Percentiles rank a stretch among this genome's conserved stretches.
These are phyloP conservation scores for Drosophila antonietae DNA, from an alignment of 2,888 invertebrate species.

Conservation along the genomic window DNA sequence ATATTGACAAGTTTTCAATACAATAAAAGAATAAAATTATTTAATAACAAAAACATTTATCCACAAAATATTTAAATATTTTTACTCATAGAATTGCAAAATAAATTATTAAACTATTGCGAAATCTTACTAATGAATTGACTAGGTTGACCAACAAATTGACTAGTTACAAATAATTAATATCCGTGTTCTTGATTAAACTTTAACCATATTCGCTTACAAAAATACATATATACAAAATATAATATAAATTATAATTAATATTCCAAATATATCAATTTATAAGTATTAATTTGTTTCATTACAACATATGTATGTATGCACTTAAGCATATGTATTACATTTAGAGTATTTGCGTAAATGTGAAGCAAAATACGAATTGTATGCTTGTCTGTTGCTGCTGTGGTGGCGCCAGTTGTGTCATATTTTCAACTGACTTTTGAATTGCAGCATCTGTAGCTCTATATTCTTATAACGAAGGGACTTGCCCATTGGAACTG, in stretches of 20 bases:
- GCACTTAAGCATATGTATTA: not conserved
- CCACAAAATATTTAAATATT: not conserved
- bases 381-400: conserved; percentile 19
- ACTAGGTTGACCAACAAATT: not conserved
- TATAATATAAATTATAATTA: not conserved
- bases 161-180: not conserved
- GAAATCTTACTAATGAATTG: not conserved
- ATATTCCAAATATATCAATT: not conserved
- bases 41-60: not conserved
- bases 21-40: not conserved
- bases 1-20: not conserved
- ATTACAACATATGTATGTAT: too few relatives aligned
- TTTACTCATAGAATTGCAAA: not conserved
- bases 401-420: conserved; percentile 53
- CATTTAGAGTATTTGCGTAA: conserved; percentile 4
- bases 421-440: conserved; percentile 52
- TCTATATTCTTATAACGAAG: conserved; percentile 20
- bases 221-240: not conserved
- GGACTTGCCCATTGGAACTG: conserved; percentile 7
- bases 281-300: too few relatives aligned
- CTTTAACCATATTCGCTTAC: not conserved
- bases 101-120: not conserved
- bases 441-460: conserved; percentile 35
- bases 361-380: conserved; percentile 9
- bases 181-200: not conserved